Evolutionary conservation across 2,888 invertebrate genomes (phyloP), one percentile per base, ranked within the genome.

Genomic region (Phyllotreta cruciferae): DNA sequence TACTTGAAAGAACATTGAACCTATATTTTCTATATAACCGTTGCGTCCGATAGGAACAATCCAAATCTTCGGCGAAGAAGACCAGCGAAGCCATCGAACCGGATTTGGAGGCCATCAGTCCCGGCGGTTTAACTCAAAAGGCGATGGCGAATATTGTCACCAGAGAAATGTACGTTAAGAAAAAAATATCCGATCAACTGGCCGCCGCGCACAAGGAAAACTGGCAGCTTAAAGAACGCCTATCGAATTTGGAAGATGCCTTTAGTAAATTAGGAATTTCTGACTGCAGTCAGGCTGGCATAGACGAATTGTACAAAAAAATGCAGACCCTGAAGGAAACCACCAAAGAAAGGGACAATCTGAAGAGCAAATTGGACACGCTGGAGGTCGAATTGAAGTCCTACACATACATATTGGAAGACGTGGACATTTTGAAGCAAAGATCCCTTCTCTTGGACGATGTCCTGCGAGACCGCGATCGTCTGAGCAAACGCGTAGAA

Each of bases 141-240:
- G 73, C 56, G 77, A 79, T 72, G 69, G 77, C 3, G 73, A 75
- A 68, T 68, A 78, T 8, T 7, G 75, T 80, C 35, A 66, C 71
- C 38, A 79, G 77, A 64, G 79, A 80, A 66, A 67, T 80, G 3
- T 71, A 75, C 50, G 73, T 77, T 3, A 62, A 79, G 34, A 80
- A 79, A 64, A 74, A 73, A 61, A 79, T 79, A 64, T 80, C 80
- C 62, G 69, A 74, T 3, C 77, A 79, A 65, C 64, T 81, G 35
- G 71, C 75, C 0, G 67, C 68, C 11, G 77, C 79, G 45, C 76
- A 79, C 69, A 71, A 75, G 45, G 79, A 80, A 63, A 80, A 80
- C 62, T 56, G 71, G 10, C 63, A 69, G 37, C 67, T 80, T 7
- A 78, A 75, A 68, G 14, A n/a, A 0, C 62, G 69, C 35, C 60